A percentile compares a stretch with the other conserved stretches of the same genome.
Evolutionary conservation across 2,888 invertebrate genomes (phyloP).

Genomic region (Dorcus parallelipipedus): DNA sequence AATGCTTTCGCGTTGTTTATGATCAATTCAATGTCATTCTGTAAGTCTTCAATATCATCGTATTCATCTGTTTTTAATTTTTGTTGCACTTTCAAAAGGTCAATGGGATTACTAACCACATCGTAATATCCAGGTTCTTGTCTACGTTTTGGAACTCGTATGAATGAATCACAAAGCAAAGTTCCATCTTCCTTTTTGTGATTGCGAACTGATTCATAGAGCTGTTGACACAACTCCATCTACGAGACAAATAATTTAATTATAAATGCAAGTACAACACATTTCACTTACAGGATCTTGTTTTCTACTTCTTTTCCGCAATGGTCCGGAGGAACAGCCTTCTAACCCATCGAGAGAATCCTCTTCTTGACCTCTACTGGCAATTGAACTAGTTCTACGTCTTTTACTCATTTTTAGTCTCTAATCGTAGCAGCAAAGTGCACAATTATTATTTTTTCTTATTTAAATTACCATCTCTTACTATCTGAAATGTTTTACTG

Average conservation of each 20-base stretch:
- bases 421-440: too few species aligned
- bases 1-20: constrained; percentile 94
- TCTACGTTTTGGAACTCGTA: constrained; percentile 89
- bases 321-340: constrained; percentile 53
- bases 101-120: constrained; percentile 92
- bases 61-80: constrained; percentile 97
- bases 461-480: too few species aligned
- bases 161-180: constrained; percentile 89
- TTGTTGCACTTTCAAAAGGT: constrained; percentile 91
- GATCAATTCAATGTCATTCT: constrained; percentile 85
- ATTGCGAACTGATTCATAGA: constrained; percentile 88
- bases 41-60: constrained; percentile 87
- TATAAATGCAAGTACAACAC: background rate
- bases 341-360: constrained; percentile 68
- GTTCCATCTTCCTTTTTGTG: constrained; percentile 90
- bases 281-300: constrained; percentile 65
- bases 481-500: too few species aligned
- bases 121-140: constrained; percentile 90
- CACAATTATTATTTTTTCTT: too few species aligned
- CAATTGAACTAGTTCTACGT: constrained; percentile 78
- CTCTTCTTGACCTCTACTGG: constrained; percentile 69
- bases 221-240: constrained; percentile 84
- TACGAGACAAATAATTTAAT: constrained; percentile 42
- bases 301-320: constrained; percentile 64
- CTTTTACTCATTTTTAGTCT: constrained; percentile 65